Conservation (phyloP, 2,888 invertebrate species). For the Nymphalis urticae region DNA sequence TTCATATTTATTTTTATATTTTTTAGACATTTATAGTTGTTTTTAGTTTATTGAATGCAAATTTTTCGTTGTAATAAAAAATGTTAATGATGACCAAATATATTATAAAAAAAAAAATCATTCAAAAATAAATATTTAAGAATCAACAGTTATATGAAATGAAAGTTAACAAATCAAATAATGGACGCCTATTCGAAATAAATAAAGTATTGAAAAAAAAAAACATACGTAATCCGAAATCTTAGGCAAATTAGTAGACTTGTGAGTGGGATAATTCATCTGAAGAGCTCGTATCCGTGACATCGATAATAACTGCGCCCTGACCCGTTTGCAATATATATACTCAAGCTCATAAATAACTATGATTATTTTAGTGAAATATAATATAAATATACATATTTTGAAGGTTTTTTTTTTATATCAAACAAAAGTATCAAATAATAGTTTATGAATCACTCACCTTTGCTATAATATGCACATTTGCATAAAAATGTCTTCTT, state of each 20-base stretch:
- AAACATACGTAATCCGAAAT: constrained; percentile 25
- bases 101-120: too few relatives aligned
- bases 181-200: neutral
- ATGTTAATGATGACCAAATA: too few relatives aligned
- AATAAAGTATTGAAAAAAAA: neutral
- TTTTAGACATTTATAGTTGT: neutral
- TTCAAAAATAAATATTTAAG: too few relatives aligned
- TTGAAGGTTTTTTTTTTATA: too few relatives aligned
- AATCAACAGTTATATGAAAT: too few relatives aligned
- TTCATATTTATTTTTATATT: neutral
- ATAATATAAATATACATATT: neutral
- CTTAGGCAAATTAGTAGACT: constrained; percentile 47
- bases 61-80: too few relatives aligned
- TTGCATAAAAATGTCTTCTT: too few relatives aligned
- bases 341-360: constrained; percentile 26
- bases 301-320: constrained; percentile 71
- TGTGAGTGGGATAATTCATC: constrained; percentile 54
- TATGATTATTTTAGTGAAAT: neutral
- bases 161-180: too few relatives aligned
- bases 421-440: too few relatives aligned
- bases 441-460: too few relatives aligned
- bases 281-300: constrained; percentile 54
- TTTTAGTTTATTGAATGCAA: neutral
- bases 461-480: too few relatives aligned
- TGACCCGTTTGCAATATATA: constrained; percentile 57